Evolutionary conservation across 2,113 vertebrate species (phyloP).

Genomic region (Sinocyclocheilus maitianheensis): DNA sequence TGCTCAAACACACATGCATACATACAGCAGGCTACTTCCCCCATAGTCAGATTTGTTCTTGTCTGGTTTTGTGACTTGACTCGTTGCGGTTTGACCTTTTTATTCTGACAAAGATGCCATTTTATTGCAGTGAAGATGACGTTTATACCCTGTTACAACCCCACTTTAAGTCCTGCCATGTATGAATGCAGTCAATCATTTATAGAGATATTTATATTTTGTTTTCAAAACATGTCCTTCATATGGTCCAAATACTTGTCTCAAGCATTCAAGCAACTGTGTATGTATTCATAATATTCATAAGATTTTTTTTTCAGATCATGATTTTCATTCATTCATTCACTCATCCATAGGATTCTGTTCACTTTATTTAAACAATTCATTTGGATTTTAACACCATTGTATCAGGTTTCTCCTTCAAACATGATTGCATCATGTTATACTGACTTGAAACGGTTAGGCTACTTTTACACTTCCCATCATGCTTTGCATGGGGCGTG

Average conservation of each 20-base stretch:
- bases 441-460: too few relatives aligned
- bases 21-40: background rate
- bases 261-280: background rate
- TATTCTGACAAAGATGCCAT: background rate
- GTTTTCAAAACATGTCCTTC: background rate
- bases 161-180: background rate
- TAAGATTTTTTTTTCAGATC: background rate
- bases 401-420: background rate
- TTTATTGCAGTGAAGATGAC: background rate
- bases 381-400: too few relatives aligned
- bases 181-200: background rate
- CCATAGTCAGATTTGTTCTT: background rate
- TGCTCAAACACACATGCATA: slow-evolving; percentile 26
- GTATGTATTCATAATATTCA: background rate
- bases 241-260: background rate
- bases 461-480: too few relatives aligned
- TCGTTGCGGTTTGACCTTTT: background rate
- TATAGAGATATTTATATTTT: background rate
- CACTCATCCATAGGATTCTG: too few relatives aligned
- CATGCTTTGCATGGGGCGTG: too few relatives aligned
- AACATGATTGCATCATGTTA: background rate
- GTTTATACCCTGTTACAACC: background rate
- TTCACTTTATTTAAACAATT: too few relatives aligned
- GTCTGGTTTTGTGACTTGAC: background rate
- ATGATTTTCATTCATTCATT: background rate